Conservation (phyloP, 1,140 invertebrate species). For the Drosophila virilis region DNA sequence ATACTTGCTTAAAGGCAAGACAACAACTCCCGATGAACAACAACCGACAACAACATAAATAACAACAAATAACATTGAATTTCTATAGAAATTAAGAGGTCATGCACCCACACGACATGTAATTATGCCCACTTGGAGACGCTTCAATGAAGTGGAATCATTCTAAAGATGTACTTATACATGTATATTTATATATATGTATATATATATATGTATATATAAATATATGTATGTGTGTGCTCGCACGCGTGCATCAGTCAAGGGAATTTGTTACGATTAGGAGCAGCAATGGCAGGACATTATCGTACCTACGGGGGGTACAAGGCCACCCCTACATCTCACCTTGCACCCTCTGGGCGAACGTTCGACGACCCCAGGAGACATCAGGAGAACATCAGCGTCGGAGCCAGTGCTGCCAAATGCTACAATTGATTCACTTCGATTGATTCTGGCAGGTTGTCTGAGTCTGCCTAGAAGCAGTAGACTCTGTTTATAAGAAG, state of each 20-base stretch:
- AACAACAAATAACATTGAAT: slow-evolving; percentile 37
- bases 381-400: slow-evolving; percentile 35
- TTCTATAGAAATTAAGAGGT: slow-evolving; percentile 74
- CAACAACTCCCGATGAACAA: slow-evolving; percentile 19
- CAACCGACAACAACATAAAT: slow-evolving; percentile 19
- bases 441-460: slow-evolving; percentile 64
- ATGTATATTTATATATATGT: not conserved
- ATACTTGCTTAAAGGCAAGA: slow-evolving; percentile 13
- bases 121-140: slow-evolving; percentile 71
- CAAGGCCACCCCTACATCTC: not conserved
- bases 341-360: not conserved
- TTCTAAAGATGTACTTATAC: slow-evolving; percentile 13
- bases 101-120: slow-evolving; percentile 60
- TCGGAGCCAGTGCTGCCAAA: slow-evolving; percentile 42
- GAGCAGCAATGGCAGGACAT: slow-evolving; percentile 9
- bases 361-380: slow-evolving; percentile 38
- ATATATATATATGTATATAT: too few relatives aligned
- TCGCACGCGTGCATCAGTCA: slow-evolving; percentile 56
- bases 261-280: slow-evolving; percentile 70
- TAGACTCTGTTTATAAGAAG: slow-evolving; percentile 2
- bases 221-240: not conserved
- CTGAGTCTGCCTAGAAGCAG: not conserved
- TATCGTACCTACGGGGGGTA: slow-evolving; percentile 6
- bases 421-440: slow-evolving; percentile 78
- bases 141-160: slow-evolving; percentile 73